Percentiles rank a stretch among this genome's conserved stretches.
Conservation (phyloP, 2,113 vertebrate species). For the Pampusana beccarii region DNA sequence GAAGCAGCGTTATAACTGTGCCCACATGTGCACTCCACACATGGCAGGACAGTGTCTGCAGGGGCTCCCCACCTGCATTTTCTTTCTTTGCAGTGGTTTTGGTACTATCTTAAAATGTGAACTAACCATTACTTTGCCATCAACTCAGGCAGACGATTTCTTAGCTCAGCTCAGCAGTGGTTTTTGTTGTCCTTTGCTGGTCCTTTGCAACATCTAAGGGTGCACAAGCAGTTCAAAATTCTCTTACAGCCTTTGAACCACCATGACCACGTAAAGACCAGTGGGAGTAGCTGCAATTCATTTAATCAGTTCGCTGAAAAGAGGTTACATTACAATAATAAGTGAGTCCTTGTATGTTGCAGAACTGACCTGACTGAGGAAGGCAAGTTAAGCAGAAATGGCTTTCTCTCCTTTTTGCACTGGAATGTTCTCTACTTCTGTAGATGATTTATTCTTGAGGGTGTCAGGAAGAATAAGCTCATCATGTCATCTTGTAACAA, state of each 20-base stretch:
- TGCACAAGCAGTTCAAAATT: neutral
- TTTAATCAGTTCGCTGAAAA: neutral
- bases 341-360: neutral
- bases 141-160: neutral
- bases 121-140: neutral
- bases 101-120: neutral
- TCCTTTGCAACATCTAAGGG: neutral
- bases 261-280: accelerated
- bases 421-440: neutral
- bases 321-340: accelerated
- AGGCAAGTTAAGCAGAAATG: neutral
- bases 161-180: accelerated
- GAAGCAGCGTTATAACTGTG: neutral
- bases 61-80: neutral
- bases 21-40: accelerated
- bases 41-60: neutral
- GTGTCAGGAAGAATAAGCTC: neutral
- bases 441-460: neutral
- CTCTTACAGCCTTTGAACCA: neutral
- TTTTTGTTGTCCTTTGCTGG: neutral
- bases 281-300: accelerated
- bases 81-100: neutral
- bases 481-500: neutral
- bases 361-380: neutral
- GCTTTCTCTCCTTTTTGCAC: neutral